Evolutionary conservation across 2,888 invertebrate species (phyloP).

Genomic region (Eulithis testata): DNA sequence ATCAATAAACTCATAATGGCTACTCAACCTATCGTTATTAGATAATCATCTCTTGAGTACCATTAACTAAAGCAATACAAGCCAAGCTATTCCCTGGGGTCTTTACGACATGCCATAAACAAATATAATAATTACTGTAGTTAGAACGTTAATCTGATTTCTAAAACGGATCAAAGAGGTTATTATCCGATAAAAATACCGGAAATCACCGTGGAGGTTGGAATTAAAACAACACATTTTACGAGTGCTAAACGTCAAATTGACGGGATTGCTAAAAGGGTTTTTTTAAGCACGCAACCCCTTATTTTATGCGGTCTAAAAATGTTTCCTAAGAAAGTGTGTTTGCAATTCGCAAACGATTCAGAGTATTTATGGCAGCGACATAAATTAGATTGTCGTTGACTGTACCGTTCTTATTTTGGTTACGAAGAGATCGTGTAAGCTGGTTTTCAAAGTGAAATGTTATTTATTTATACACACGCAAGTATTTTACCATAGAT

Average conservation of each 20-base stretch:
- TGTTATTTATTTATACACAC: too few relatives aligned
- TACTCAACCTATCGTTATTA: conserved; percentile 50
- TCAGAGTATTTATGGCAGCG: conserved; percentile 32
- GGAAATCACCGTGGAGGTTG: conserved; percentile 35
- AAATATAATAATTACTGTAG: conserved; percentile 59
- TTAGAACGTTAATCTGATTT: conserved; percentile 30
- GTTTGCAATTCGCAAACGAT: conserved; percentile 39
- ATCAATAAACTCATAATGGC: conserved; percentile 34
- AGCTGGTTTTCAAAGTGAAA: too few relatives aligned
- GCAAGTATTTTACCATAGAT: too few relatives aligned
- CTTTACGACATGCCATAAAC: conserved; percentile 59
- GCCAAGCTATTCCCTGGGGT: conserved; percentile 61
- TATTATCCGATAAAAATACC: conserved; percentile 47
- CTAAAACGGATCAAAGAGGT: conserved; percentile 48
- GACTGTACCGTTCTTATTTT: too few relatives aligned
- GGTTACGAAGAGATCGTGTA: too few relatives aligned
- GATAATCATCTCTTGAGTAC: conserved; percentile 65
- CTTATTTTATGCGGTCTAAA: conserved; percentile 48
- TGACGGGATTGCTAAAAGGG: conserved; percentile 50
- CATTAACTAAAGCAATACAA: conserved; percentile 57
- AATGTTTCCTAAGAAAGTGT: conserved; percentile 46
- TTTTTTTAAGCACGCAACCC: conserved; percentile 50
- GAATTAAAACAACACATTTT: conserved; percentile 49
- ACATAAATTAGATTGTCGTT: background rate
- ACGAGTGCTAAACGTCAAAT: conserved; percentile 47